A percentile compares a stretch with the other conserved stretches of the same genome.
phyloP scores from a whole-genome alignment of 2,113 vertebrate genomes.

The Chloebia gouldiae region DNA sequence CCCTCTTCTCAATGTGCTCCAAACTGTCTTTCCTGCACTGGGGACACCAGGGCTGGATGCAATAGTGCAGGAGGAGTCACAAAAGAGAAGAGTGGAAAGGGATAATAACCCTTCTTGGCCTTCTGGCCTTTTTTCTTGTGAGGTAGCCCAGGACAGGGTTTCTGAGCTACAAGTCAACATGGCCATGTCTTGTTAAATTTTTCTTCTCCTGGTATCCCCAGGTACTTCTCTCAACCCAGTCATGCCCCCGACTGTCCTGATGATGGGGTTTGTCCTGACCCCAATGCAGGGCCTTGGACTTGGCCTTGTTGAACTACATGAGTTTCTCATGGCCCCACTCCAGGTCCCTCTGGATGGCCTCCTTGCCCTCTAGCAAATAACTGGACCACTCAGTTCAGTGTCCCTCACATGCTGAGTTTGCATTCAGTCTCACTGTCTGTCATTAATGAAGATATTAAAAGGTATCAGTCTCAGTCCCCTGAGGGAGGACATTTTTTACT shows the following conservation, averaged over 20 bases:
- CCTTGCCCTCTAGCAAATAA: neutral
- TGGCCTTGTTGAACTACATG: neutral
- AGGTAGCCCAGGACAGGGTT: rapidly evolving
- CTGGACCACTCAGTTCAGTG: neutral
- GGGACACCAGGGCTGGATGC: no score
- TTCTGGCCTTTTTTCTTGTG: neutral
- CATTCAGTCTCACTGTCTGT: neutral
- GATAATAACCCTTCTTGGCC: rapidly evolving
- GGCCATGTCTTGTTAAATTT: rapidly evolving
- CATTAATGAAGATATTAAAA: neutral
- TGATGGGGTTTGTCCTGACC: neutral
- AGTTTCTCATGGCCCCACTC: neutral
- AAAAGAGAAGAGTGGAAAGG: rapidly evolving
- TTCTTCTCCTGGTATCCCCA: neutral
- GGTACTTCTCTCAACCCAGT: neutral
- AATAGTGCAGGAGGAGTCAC: neutral
- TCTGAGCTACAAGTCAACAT: neutral
- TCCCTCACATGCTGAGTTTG: neutral
- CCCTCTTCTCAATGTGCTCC: neutral
- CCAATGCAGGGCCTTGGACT: neutral
- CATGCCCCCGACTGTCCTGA: neutral
- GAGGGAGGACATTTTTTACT: neutral
- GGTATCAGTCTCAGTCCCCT: no score
- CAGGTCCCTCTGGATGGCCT: neutral
- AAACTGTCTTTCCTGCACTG: neutral